Percentiles rank a stretch among this genome's conserved stretches.
phyloP scores from a whole-genome alignment of 2,113 vertebrate genomes.

The Eira barbara region DNA sequence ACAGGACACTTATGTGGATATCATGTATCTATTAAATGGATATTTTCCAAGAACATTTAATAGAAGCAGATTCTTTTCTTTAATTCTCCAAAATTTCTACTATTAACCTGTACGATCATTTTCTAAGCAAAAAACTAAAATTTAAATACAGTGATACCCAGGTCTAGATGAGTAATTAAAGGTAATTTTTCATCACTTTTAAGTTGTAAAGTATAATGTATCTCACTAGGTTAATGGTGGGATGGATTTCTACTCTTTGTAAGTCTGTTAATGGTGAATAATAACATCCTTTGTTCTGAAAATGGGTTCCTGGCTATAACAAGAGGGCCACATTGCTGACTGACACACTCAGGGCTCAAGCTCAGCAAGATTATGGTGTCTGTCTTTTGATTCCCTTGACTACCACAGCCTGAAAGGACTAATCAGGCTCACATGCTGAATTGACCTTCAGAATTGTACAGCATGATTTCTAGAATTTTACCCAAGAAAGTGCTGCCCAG shows the following conservation, averaged over 20 bases:
- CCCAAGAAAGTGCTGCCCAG: slow-evolving; percentile 5
- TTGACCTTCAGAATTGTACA: slow-evolving; percentile 34
- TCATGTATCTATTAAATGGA: neutral
- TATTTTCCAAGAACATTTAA: slow-evolving; percentile 27
- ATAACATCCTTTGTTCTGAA: neutral
- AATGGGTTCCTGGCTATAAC: neutral
- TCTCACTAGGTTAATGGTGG: neutral
- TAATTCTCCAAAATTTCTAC: neutral
- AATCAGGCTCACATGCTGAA: neutral
- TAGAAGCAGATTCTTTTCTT: neutral
- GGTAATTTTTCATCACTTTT: neutral
- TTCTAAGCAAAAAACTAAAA: neutral
- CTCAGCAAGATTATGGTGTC: neutral
- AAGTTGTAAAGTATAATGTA: neutral
- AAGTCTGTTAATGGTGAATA: slow-evolving; percentile 1
- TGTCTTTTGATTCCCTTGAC: slow-evolving; percentile 34
- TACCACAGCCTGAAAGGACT: neutral
- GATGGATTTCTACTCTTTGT: neutral
- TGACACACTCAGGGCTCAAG: neutral
- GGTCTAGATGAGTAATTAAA: neutral
- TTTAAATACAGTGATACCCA: neutral
- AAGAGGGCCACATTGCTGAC: neutral
- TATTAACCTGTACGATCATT: neutral
- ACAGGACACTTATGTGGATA: neutral
- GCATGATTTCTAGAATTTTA: slow-evolving; percentile 31